A percentile compares a stretch with the other conserved stretches of the same genome.
These are phyloP conservation scores for Psettodes erumei DNA, from an alignment of 2,113 vertebrate genomes.

Conservation along the genomic window DNA sequence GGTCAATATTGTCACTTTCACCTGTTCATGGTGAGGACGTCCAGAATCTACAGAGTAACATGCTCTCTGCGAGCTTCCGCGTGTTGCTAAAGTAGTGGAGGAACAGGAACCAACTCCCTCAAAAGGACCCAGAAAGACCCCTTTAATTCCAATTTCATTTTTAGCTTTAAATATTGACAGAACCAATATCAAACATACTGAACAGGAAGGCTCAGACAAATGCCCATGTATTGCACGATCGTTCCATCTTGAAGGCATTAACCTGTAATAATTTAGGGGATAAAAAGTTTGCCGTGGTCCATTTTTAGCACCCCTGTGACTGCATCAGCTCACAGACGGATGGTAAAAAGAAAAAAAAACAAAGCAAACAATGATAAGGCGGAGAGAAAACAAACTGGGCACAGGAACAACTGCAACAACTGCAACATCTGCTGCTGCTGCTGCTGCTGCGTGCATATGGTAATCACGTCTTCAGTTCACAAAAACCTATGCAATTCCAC, in stretches of 20 bases:
- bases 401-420: too few relatives aligned
- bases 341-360: too few relatives aligned
- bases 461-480: too few relatives aligned
- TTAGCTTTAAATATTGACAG: constrained; percentile 58
- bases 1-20: background rate
- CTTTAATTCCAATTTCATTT: constrained; percentile 37
- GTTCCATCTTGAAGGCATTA: constrained; percentile 68
- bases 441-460: background rate
- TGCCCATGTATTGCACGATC: constrained; percentile 52
- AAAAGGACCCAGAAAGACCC: constrained; percentile 21
- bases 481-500: too few relatives aligned
- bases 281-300: constrained; percentile 55
- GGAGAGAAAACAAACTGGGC: constrained; percentile 22
- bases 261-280: constrained; percentile 71
- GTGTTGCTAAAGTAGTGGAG: background rate
- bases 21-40: background rate
- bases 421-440: background rate
- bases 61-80: background rate
- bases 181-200: constrained; percentile 47
- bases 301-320: constrained; percentile 65
- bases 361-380: constrained; percentile 34
- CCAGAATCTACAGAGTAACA: background rate
- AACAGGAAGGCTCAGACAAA: constrained; percentile 57
- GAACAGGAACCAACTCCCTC: background rate
- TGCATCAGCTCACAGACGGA: constrained; percentile 46